Evolutionary conservation across 1,140 invertebrate genomes (phyloP).

Genomic region (Hirudo medicinalis): DNA sequence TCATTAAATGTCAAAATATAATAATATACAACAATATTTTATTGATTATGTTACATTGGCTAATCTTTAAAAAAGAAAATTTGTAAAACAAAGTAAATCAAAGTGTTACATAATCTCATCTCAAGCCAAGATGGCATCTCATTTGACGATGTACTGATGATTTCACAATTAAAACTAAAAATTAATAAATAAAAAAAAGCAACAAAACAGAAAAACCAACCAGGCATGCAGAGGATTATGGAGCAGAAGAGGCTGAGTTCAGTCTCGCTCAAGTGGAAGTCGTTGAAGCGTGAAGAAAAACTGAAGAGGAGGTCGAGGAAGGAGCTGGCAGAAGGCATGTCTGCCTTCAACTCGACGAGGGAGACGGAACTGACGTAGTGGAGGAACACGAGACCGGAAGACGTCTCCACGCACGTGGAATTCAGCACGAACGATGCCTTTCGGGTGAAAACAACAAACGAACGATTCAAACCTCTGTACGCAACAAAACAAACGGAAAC

Average conservation of each 20-base stretch:
- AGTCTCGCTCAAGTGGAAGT: constrained; percentile 71
- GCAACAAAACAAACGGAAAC: too few species aligned
- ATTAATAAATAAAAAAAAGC: background rate
- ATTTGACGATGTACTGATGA: too few species aligned
- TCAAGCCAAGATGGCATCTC: too few species aligned
- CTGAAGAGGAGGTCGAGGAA: constrained; percentile 95
- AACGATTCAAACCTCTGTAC: too few species aligned
- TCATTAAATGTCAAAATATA: too few species aligned
- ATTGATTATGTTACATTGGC: too few species aligned
- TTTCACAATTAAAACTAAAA: too few species aligned
- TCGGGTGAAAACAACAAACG: too few species aligned
- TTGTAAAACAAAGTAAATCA: too few species aligned
- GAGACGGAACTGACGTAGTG: constrained; percentile 25
- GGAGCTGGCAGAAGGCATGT: constrained; percentile 37
- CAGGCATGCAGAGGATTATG: constrained; percentile 82
- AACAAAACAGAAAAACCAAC: constrained; percentile 32
- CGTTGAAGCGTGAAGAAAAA: constrained; percentile 85
- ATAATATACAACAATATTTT: too few species aligned
- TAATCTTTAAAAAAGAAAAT: too few species aligned
- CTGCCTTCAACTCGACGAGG: constrained; percentile 36
- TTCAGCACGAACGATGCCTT: constrained; percentile 18
- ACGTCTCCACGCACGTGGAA: constrained; percentile 35
- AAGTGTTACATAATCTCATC: too few species aligned
- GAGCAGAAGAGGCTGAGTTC: constrained; percentile 88
- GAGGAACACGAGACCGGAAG: constrained; percentile 23